These are phyloP conservation scores for Meghimatium bilineatum DNA, from an alignment of 2,888 invertebrate genomes.

Conservation along the genomic window DNA sequence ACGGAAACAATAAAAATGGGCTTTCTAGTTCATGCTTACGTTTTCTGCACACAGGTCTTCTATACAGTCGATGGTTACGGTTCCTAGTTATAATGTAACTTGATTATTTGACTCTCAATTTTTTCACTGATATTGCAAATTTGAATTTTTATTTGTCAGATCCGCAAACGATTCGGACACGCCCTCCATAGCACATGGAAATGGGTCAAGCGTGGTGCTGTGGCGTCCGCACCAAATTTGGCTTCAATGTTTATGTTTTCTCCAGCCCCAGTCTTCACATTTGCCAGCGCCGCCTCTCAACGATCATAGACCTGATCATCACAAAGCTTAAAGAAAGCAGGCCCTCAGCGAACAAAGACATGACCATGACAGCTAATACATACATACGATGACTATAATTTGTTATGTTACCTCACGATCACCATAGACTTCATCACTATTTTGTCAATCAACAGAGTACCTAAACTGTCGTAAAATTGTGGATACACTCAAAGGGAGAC, in stretches of 20 bases:
- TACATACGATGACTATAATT: too few species aligned
- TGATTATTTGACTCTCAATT: too few species aligned
- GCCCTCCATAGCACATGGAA: slow-evolving; percentile 28
- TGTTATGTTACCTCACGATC: neutral
- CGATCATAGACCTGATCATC: neutral
- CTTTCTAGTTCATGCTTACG: too few species aligned
- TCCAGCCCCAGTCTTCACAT: neutral
- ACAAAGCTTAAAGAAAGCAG: neutral
- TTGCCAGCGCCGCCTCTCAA: neutral
- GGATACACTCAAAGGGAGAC: too few species aligned
- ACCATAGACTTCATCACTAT: neutral
- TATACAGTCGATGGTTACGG: too few species aligned
- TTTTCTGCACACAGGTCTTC: too few species aligned
- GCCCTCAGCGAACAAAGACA: neutral
- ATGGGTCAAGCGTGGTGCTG: slow-evolving; percentile 31
- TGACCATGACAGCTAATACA: neutral
- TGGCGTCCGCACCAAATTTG: slow-evolving; percentile 5
- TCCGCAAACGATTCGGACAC: slow-evolving; percentile 21
- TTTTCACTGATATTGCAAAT: too few species aligned
- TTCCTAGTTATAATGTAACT: too few species aligned
- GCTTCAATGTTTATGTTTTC: slow-evolving; percentile 12
- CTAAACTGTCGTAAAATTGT: too few species aligned
- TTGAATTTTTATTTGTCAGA: neutral
- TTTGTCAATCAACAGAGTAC: too few species aligned
- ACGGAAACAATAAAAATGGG: too few species aligned